A percentile compares a stretch with the other conserved stretches of the same genome.
phyloP scores from a whole-genome alignment of 1,140 invertebrate genomes.

The Drosophila oshimai region DNA sequence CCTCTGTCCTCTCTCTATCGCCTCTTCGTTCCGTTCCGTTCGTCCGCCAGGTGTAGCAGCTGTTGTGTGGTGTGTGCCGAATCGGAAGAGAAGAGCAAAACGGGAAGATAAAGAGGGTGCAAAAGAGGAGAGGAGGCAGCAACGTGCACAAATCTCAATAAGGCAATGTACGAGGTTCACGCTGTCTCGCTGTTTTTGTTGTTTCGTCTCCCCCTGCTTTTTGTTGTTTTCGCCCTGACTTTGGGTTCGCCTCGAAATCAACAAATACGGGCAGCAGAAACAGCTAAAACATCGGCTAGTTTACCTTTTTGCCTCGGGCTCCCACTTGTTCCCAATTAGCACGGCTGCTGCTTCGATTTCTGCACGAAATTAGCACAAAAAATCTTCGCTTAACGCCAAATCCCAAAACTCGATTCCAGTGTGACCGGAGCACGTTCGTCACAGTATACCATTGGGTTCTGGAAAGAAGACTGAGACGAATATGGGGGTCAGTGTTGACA shows the following conservation, averaged over 20 bases:
- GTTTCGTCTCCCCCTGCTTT: slow-evolving; percentile 50
- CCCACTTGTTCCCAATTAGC: slow-evolving; percentile 61
- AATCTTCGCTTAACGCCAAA: slow-evolving; percentile 18
- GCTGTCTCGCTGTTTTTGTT: slow-evolving; percentile 46
- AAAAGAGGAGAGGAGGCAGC: slow-evolving; percentile 30
- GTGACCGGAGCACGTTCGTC: neutral
- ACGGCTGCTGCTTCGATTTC: slow-evolving; percentile 38
- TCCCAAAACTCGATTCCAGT: slow-evolving; percentile 20
- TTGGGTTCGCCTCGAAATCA: neutral
- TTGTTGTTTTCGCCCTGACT: slow-evolving; percentile 13
- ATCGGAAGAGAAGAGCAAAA: neutral
- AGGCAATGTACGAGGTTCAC: slow-evolving; percentile 64
- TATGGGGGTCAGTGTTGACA: neutral
- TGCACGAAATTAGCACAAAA: slow-evolving; percentile 29
- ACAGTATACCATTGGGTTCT: neutral
- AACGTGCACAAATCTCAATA: slow-evolving; percentile 73
- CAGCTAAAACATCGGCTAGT: slow-evolving; percentile 3
- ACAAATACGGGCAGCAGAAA: neutral
- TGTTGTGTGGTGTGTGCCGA: slow-evolving; percentile 44
- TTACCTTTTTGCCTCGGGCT: slow-evolving; percentile 66
- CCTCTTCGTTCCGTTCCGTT: no score
- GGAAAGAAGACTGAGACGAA: neutral
- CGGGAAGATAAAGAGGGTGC: neutral
- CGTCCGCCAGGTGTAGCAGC: slow-evolving; percentile 59
- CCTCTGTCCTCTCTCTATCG: no score